Conservation (phyloP, 2,797 vertebrate species). For the Amblyraja radiata region DNA sequence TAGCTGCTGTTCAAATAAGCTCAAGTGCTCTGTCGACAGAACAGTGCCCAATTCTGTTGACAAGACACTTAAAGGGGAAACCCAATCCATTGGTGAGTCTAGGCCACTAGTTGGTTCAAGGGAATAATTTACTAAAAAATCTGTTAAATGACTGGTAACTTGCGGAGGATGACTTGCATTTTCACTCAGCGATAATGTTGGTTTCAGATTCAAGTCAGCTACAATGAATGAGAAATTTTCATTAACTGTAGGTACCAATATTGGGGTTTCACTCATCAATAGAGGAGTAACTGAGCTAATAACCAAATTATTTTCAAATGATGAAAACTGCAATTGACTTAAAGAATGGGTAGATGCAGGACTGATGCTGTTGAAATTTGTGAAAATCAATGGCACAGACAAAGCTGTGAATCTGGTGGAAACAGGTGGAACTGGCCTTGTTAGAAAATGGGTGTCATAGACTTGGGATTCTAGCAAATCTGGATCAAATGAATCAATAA, state of each 20-base stretch:
- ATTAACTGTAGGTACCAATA: neutral
- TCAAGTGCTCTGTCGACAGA: neutral
- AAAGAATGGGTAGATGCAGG: neutral
- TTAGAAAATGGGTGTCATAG: slow-evolving; percentile 70
- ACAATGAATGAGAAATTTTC: neutral
- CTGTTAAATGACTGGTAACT: neutral
- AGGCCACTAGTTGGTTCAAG: neutral
- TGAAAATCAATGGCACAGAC: neutral
- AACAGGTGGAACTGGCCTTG: slow-evolving; percentile 53
- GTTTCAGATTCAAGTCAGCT: neutral
- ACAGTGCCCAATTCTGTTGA: neutral
- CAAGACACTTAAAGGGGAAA: neutral
- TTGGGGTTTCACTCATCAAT: neutral
- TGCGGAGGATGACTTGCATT: neutral
- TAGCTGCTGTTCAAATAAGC: neutral
- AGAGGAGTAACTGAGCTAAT: neutral
- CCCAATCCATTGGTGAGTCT: neutral
- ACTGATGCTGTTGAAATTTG: neutral
- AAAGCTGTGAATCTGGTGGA: neutral
- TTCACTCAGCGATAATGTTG: neutral
- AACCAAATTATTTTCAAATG: neutral
- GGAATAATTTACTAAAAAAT: neutral
- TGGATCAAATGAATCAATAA: slow-evolving; percentile 60
- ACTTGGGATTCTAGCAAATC: slow-evolving; percentile 63
- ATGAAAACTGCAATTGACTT: neutral